Percentiles rank a stretch among this genome's conserved stretches.
These are phyloP conservation scores for Epinephelus fuscoguttatus DNA, from an alignment of 2,113 vertebrate genomes.

Conservation along the genomic window DNA sequence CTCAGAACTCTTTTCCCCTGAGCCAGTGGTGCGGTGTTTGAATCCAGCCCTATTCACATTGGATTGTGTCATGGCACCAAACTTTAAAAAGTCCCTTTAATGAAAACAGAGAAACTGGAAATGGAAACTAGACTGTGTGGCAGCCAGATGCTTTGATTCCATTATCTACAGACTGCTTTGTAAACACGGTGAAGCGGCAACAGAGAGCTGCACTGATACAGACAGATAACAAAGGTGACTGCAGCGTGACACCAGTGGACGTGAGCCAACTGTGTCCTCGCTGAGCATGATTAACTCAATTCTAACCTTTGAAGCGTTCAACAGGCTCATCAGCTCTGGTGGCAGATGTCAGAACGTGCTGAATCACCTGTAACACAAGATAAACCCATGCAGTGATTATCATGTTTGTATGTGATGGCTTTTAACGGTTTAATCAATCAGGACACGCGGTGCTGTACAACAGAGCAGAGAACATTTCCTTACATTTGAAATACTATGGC, in stretches of 20 bases:
- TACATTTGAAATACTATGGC: not conserved
- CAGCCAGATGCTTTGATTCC: conserved; percentile 36
- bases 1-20: conserved; percentile 9
- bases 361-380: not conserved
- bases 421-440: not conserved
- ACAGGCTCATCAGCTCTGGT: not conserved
- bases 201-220: conserved; percentile 32
- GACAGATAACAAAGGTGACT: conserved; percentile 52
- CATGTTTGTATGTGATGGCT: not conserved
- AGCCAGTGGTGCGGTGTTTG: conserved; percentile 8
- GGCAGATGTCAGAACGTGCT: not conserved
- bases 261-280: not conserved
- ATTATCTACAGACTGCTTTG: conserved; percentile 43
- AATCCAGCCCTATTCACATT: not conserved
- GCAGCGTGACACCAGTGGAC: conserved; percentile 7
- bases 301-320: not conserved
- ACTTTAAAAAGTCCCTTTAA: conserved; percentile 16
- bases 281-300: conserved; percentile 22
- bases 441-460: not conserved
- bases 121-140: conserved; percentile 16
- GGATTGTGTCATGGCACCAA: not conserved
- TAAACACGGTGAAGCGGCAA: conserved; percentile 46
- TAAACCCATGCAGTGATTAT: not conserved
- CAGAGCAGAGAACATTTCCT: not conserved
- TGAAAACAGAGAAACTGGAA: not conserved